A percentile compares a stretch with the other conserved stretches of the same genome.
Conservation (phyloP, 2,888 invertebrate genomes). For the Dynastes grantii region DNA sequence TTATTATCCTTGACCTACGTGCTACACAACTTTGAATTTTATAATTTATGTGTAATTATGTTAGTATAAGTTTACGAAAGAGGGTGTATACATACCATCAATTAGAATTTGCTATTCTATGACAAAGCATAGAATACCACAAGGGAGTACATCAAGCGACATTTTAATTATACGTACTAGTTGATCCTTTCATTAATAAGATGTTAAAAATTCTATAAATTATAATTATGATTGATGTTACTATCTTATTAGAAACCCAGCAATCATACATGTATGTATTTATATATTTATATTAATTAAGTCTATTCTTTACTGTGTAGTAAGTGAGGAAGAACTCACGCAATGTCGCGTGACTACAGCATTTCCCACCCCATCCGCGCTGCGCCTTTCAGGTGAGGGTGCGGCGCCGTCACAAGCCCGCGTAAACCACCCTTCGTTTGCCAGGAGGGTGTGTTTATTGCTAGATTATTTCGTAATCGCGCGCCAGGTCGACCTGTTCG, state of each 20-base stretch:
- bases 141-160: too few relatives aligned
- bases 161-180: too few relatives aligned
- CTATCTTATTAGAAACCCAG: background rate
- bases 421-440: slow-evolving; percentile 40
- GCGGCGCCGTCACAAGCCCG: slow-evolving; percentile 55
- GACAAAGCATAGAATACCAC: too few relatives aligned
- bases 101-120: too few relatives aligned
- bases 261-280: slow-evolving; percentile 1
- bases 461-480: slow-evolving; percentile 48
- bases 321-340: slow-evolving; percentile 55
- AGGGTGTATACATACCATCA: too few relatives aligned
- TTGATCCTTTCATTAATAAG: too few relatives aligned
- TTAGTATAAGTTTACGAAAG: too few relatives aligned
- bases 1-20: too few relatives aligned
- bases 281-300: slow-evolving; percentile 55
- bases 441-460: slow-evolving; percentile 51
- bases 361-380: slow-evolving; percentile 55
- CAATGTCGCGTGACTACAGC: slow-evolving; percentile 60
- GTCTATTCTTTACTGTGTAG: slow-evolving; percentile 53
- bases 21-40: too few relatives aligned
- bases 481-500: slow-evolving; percentile 44
- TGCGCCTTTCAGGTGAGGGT: slow-evolving; percentile 69
- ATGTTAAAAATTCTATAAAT: background rate
- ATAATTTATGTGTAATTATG: too few relatives aligned
- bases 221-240: background rate